Percentiles rank a stretch among this genome's conserved stretches.
Conservation (phyloP, 2,888 invertebrate species). For the Muscina levida region DNA sequence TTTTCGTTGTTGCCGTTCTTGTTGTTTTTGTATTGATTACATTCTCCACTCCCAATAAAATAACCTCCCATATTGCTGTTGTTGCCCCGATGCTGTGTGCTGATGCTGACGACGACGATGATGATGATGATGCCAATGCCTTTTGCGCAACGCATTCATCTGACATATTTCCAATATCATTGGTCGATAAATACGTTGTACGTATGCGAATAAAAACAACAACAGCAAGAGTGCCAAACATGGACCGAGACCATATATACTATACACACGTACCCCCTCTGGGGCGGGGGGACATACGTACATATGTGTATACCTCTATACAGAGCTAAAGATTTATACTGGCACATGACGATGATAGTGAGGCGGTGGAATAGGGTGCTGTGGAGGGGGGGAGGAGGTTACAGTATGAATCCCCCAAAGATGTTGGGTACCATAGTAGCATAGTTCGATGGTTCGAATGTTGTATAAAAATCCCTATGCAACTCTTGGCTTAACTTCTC, state of each 20-base stretch:
- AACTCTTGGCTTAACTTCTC: slow-evolving; percentile 33
- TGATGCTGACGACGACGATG: slow-evolving; percentile 28
- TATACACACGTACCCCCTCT: slow-evolving; percentile 52
- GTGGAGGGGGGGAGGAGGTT: no score
- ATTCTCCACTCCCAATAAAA: slow-evolving; percentile 59
- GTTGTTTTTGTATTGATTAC: slow-evolving; percentile 53
- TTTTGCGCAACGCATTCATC: slow-evolving; percentile 71
- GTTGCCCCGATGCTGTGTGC: slow-evolving; percentile 13
- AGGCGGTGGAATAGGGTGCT: no score
- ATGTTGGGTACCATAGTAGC: slow-evolving; percentile 1
- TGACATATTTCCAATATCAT: slow-evolving; percentile 79
- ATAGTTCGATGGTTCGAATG: slow-evolving; percentile 12
- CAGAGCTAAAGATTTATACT: no score
- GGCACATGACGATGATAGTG: no score
- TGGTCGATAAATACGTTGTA: slow-evolving; percentile 74
- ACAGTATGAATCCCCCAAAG: slow-evolving; percentile 48
- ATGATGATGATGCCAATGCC: slow-evolving; percentile 64
- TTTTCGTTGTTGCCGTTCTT: slow-evolving; percentile 35
- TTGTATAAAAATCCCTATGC: slow-evolving; percentile 58
- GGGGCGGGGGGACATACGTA: no score
- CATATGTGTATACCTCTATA: no score
- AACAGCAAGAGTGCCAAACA: slow-evolving; percentile 66
- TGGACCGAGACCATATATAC: slow-evolving; percentile 63
- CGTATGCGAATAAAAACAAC: slow-evolving; percentile 24
- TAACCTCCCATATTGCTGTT: slow-evolving; percentile 45